Percentiles rank a stretch among this genome's conserved stretches.
Conservation (phyloP, 2,113 vertebrate species). For the Euleptes europaea region DNA sequence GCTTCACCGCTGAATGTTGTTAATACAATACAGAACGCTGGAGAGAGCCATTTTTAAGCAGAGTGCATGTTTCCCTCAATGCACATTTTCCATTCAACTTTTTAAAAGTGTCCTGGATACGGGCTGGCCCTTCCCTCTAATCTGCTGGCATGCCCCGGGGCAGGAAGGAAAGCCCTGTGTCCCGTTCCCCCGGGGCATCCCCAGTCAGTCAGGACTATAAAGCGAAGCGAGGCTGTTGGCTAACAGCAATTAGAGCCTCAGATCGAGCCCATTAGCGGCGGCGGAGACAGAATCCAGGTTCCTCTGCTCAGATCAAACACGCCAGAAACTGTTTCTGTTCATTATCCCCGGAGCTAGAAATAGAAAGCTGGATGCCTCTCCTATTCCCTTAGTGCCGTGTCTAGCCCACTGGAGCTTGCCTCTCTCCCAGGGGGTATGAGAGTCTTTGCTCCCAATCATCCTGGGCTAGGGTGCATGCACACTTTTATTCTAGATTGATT, state of each 20-base stretch:
- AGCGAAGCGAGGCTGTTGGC: background rate
- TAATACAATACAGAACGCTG: background rate
- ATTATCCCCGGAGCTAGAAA: conserved; percentile 10
- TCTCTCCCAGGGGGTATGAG: background rate
- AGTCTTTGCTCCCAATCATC: background rate
- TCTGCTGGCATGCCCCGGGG: background rate
- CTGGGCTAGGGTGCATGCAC: background rate
- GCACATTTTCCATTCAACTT: background rate
- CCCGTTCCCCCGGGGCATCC: background rate
- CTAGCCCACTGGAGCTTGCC: background rate
- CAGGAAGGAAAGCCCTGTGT: background rate
- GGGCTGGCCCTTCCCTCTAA: background rate
- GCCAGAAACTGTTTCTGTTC: conserved; percentile 1
- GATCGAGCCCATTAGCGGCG: conserved; percentile 12
- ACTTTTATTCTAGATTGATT: background rate
- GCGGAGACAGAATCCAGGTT: conserved; percentile 12
- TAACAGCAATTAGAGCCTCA: conserved; percentile 10
- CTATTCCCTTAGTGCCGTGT: background rate
- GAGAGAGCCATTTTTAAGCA: background rate
- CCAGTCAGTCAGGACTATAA: conserved; percentile 3
- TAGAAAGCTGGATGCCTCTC: background rate
- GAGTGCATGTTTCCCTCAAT: too few relatives aligned
- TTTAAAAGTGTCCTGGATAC: background rate
- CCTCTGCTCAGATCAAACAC: conserved; percentile 21
- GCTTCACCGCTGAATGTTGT: background rate